Percentiles rank a stretch among this genome's conserved stretches.
These are phyloP conservation scores for Henricia sp. DNA, from an alignment of 53 echinoderm and acorn worm genomes.

Conservation along the genomic window DNA sequence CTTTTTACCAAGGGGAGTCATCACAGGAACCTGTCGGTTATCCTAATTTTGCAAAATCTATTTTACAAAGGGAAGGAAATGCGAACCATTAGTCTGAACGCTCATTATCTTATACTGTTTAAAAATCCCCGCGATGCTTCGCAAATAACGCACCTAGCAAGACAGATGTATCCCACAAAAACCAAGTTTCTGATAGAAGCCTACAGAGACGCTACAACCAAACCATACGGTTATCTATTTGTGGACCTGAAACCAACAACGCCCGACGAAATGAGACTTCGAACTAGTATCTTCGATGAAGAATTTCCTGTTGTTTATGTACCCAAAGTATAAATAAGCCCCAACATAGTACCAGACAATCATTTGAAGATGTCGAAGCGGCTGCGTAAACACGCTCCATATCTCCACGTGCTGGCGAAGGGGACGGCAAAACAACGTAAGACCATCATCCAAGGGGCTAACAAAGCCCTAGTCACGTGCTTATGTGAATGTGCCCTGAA, in stretches of 20 bases:
- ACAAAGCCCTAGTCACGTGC: slow-evolving; percentile 56
- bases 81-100: slow-evolving; percentile 81
- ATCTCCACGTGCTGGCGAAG: slow-evolving; percentile 68
- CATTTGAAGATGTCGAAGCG: slow-evolving; percentile 58
- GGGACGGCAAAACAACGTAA: slow-evolving; percentile 67
- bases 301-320: slow-evolving; percentile 62
- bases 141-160: slow-evolving; percentile 76
- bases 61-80: slow-evolving; percentile 79
- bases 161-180: slow-evolving; percentile 83
- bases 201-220: slow-evolving; percentile 61
- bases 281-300: slow-evolving; percentile 69
- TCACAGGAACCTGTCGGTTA: slow-evolving; percentile 80
- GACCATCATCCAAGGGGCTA: slow-evolving; percentile 67
- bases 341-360: not conserved
- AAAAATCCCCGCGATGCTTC: slow-evolving; percentile 81
- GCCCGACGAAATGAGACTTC: slow-evolving; percentile 61
- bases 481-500: slow-evolving; percentile 45
- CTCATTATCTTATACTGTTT: slow-evolving; percentile 74
- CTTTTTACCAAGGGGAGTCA: slow-evolving; percentile 85
- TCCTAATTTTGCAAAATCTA: slow-evolving; percentile 74
- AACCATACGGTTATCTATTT: slow-evolving; percentile 73
- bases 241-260: slow-evolving; percentile 78
- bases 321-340: slow-evolving; percentile 36
- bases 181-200: slow-evolving; percentile 74
- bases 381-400: slow-evolving; percentile 58